Evolutionary conservation across 2,888 invertebrate species (phyloP), one percentile per base, ranked within the genome.

Genomic region (Aelia acuminata): DNA sequence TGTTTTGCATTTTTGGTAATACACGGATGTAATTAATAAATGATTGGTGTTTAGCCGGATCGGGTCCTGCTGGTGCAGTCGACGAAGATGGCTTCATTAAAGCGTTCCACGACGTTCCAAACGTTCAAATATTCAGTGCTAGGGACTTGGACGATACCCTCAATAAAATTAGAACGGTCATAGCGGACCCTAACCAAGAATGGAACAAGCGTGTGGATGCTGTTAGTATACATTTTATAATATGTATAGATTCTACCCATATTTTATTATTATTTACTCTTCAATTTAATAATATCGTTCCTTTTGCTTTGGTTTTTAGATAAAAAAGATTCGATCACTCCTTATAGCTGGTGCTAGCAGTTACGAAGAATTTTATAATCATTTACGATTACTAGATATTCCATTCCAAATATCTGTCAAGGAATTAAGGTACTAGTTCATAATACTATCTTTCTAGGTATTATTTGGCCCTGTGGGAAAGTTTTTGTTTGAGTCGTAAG

Each of bases 181-280:
- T 99, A 88, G 95, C 96, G 3, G 97, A 98, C 93, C 93, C 96
- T 80, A 95, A 94, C 91, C 96, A 96, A 91, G 98, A 98, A 92
- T 99, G 99, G 99, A 98, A 97, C 93, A 97, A 97, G 92, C 93
- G 99, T 89, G 95, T 96, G n/a, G 98, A 98, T 89, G 96, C 96
- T 90, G 97, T 98, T 80, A 90, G 90, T 88, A 48, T n/a, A 70
- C 43, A 31, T 53, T 57, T 53, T 88, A 3, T 26, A 11, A 26
- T 57, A 3, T 70, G 10, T 47, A 43, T 39, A 84, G 8, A 35
- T 22, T 26, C 8, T 20, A 10, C 11, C 13, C 48, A 35, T 47
- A 18, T n/a, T 3, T 2, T 80, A 1, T 80, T 88, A 53, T 39
- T 53, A 10, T 84, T 84, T 3, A 8, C 84, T 48, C 84, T 87